phyloP scores from a whole-genome alignment of 2,888 invertebrate genomes.

The Ectobius pallidus region DNA sequence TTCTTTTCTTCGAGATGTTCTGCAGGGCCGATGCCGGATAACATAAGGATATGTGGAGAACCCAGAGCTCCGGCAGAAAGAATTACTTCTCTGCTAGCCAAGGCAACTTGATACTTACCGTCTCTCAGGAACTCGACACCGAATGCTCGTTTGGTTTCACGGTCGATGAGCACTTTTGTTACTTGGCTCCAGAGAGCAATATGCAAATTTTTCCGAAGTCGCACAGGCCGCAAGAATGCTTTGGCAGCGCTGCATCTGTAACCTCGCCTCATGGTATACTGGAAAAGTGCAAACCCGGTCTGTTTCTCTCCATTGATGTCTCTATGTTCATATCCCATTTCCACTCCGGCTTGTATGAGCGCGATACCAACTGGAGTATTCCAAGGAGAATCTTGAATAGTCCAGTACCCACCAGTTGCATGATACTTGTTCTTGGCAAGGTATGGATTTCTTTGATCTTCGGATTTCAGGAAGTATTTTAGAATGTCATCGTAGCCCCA shows the following conservation, averaged over 20 bases:
- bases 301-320: slow-evolving; percentile 88
- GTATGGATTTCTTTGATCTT: slow-evolving; percentile 89
- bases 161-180: slow-evolving; percentile 71
- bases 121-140: slow-evolving; percentile 80
- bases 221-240: slow-evolving; percentile 80
- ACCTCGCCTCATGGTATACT: slow-evolving; percentile 87
- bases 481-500: slow-evolving; percentile 86
- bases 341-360: slow-evolving; percentile 87
- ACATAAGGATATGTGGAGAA: slow-evolving; percentile 89
- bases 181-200: slow-evolving; percentile 80
- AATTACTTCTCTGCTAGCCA: slow-evolving; percentile 68
- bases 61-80: slow-evolving; percentile 77
- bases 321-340: slow-evolving; percentile 86
- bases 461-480: slow-evolving; percentile 84
- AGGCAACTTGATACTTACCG: slow-evolving; percentile 62
- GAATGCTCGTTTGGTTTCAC: slow-evolving; percentile 71
- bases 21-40: slow-evolving; percentile 85
- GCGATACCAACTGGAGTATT: slow-evolving; percentile 84
- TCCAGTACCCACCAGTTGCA: slow-evolving; percentile 73
- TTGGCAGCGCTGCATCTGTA: slow-evolving; percentile 84
- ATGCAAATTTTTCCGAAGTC: slow-evolving; percentile 80
- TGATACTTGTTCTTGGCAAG: slow-evolving; percentile 78
- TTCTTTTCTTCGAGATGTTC: slow-evolving; percentile 74
- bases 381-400: slow-evolving; percentile 79
- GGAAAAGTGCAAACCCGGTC: slow-evolving; percentile 85